Conservation (phyloP, 2,888 invertebrate genomes). For the Hetaerina titia region DNA sequence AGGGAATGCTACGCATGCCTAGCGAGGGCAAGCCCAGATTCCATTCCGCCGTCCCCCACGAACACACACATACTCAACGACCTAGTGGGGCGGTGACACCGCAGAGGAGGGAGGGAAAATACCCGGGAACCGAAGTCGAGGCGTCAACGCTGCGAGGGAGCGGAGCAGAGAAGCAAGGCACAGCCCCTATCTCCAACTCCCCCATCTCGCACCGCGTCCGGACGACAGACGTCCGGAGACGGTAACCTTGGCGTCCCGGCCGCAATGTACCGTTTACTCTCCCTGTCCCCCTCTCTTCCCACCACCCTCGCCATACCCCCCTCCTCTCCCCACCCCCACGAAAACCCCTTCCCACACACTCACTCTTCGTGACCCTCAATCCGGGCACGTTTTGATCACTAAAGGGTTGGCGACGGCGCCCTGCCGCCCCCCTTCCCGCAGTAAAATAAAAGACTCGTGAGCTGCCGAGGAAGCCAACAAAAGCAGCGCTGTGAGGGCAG, state of each 20-base stretch:
- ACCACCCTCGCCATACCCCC: background rate
- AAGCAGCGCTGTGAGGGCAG: background rate
- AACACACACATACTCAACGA: too few species aligned
- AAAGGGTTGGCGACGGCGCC: background rate
- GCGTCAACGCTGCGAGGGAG: background rate
- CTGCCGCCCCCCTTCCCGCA: background rate
- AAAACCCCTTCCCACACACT: background rate
- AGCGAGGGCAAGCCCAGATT: too few species aligned
- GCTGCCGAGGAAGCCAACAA: slow-evolving; percentile 13
- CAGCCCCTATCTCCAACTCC: background rate
- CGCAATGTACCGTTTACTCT: slow-evolving; percentile 6
- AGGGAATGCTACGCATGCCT: too few species aligned
- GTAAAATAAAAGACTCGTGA: background rate
- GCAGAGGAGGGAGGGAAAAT: too few species aligned
- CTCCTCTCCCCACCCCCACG: background rate
- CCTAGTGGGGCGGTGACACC: too few species aligned
- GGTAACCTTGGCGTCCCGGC: background rate
- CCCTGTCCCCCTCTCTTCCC: background rate
- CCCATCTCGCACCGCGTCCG: background rate
- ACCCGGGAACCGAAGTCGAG: too few species aligned
- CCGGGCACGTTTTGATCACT: background rate
- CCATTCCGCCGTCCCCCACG: too few species aligned
- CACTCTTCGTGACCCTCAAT: slow-evolving; percentile 12
- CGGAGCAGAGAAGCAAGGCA: background rate
- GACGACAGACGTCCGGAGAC: background rate